These are phyloP conservation scores for Nerophis lumbriciformis DNA, from an alignment of 2,113 vertebrate genomes.

Conservation along the genomic window DNA sequence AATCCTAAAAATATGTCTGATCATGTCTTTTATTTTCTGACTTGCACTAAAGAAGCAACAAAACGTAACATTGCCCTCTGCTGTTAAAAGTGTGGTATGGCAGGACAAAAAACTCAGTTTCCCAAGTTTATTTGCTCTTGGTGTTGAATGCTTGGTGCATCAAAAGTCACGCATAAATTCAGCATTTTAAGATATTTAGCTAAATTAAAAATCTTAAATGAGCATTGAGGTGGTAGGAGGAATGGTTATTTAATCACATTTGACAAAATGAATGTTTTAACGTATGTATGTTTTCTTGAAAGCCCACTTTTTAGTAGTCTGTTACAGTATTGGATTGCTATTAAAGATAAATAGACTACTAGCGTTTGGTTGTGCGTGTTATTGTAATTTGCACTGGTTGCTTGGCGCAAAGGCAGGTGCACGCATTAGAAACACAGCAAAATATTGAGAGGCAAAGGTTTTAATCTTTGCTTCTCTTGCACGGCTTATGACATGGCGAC, in stretches of 20 bases:
- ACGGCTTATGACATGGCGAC: constrained; percentile 20
- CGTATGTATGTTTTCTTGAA: not conserved
- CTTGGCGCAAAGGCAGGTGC: not conserved
- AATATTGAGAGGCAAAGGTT: not conserved
- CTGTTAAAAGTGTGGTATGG: constrained; percentile 15
- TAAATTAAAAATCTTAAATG: not conserved
- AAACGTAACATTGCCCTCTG: constrained; percentile 64
- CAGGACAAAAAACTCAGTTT: not conserved
- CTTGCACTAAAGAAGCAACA: not conserved
- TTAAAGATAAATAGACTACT: constrained; percentile 1
- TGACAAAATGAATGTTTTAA: too few relatives aligned
- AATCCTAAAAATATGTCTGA: not conserved
- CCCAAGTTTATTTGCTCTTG: not conserved
- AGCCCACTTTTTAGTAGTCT: constrained; percentile 1
- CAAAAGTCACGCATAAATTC: not conserved
- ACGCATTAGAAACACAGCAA: not conserved
- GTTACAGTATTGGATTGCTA: not conserved
- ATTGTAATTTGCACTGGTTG: not conserved
- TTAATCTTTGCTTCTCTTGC: not conserved
- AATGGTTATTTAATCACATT: not conserved
- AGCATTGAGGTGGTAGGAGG: not conserved
- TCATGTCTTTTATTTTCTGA: not conserved
- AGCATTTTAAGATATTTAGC: not conserved
- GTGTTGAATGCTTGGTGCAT: too few relatives aligned
- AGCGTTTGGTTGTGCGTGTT: not conserved